Evolutionary conservation across 1,140 invertebrate genomes (phyloP).

Genomic region (Drosophila lini): DNA sequence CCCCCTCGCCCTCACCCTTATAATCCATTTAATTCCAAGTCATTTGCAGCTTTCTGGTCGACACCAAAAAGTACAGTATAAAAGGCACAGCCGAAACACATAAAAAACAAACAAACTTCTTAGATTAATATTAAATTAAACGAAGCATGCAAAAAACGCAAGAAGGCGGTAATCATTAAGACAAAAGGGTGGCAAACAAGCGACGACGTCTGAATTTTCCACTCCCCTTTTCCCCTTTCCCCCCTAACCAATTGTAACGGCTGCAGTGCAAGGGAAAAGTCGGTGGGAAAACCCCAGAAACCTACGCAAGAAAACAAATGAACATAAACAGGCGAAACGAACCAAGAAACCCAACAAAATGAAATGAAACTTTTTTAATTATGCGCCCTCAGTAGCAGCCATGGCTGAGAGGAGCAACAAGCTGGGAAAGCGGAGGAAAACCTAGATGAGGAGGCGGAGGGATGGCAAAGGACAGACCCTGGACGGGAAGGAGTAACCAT

Average conservation of each 20-base stretch:
- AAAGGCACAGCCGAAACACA: slow-evolving; percentile 23
- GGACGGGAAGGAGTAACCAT: slow-evolving; percentile 38
- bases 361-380: slow-evolving; percentile 84
- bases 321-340: slow-evolving; percentile 82
- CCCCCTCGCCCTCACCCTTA: background rate
- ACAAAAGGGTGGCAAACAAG: slow-evolving; percentile 55
- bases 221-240: background rate
- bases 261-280: background rate
- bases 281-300: slow-evolving; percentile 67
- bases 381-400: slow-evolving; percentile 72
- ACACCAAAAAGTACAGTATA: slow-evolving; percentile 13
- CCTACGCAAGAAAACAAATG: slow-evolving; percentile 81
- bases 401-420: slow-evolving; percentile 28
- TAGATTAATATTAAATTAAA: slow-evolving; percentile 84
- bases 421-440: slow-evolving; percentile 25
- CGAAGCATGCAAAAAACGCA: slow-evolving; percentile 81
- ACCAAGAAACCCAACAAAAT: slow-evolving; percentile 84
- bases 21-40: slow-evolving; percentile 42
- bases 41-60: slow-evolving; percentile 47
- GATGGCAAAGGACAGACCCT: background rate
- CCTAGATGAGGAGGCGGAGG: background rate
- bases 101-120: slow-evolving; percentile 75
- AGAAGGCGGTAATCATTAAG: slow-evolving; percentile 78
- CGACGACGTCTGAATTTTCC: slow-evolving; percentile 34
- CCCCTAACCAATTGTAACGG: slow-evolving; percentile 23